Conservation (phyloP, 2,113 vertebrate species). For the Pollachius pollachius region DNA sequence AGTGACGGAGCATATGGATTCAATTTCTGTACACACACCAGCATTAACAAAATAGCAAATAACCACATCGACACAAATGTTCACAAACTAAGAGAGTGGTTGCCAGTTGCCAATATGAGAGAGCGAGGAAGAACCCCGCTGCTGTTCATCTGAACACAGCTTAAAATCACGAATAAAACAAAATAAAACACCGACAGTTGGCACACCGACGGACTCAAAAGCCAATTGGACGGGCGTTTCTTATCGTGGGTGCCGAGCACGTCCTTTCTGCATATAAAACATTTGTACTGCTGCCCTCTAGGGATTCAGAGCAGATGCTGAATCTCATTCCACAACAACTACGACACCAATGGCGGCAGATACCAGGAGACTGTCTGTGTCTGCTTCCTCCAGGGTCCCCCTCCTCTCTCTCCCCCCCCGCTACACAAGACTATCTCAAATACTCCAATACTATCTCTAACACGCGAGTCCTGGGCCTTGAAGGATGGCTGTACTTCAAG, state of each 20-base stretch:
- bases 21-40: too few relatives aligned
- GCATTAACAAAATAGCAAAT: too few relatives aligned
- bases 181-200: conserved; percentile 5
- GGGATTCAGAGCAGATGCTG: conserved; percentile 51
- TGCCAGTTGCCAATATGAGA: too few relatives aligned
- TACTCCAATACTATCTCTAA: too few relatives aligned
- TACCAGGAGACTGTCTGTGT: conserved; percentile 44
- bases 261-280: conserved; percentile 52
- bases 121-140: not conserved
- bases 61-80: too few relatives aligned
- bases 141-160: conserved; percentile 14
- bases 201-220: conserved; percentile 10
- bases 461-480: conserved; percentile 31
- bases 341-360: conserved; percentile 30
- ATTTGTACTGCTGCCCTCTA: conserved; percentile 64
- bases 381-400: conserved; percentile 32
- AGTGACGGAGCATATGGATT: too few relatives aligned
- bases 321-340: conserved; percentile 35
- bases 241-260: conserved; percentile 44
- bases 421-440: too few relatives aligned
- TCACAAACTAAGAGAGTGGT: too few relatives aligned
- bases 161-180: not conserved
- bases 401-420: too few relatives aligned
- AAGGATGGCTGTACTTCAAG: conserved; percentile 34
- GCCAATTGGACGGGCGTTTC: conserved; percentile 51